Evolutionary conservation across 2,888 invertebrate species (phyloP).

Genomic region (Meteorus cinctellus): DNA sequence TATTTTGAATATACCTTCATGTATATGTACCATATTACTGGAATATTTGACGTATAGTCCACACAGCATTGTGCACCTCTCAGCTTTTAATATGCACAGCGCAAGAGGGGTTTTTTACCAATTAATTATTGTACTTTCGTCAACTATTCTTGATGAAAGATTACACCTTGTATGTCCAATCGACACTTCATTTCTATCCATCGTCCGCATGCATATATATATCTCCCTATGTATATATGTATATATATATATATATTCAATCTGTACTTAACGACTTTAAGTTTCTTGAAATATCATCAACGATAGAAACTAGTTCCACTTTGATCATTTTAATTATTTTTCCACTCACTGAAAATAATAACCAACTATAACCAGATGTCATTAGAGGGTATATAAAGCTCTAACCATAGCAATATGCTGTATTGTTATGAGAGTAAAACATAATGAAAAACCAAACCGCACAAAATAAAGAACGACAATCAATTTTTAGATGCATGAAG

Average conservation of each 20-base stretch:
- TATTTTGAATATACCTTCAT: conserved; percentile 26
- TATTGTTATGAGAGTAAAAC: no score
- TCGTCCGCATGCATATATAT: not conserved
- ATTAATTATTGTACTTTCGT: conserved; percentile 21
- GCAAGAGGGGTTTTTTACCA: not conserved
- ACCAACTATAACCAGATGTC: no score
- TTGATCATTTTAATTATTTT: no score
- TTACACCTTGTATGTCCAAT: not conserved
- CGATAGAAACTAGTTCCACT: no score
- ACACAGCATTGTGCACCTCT: conserved; percentile 63
- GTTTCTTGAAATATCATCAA: no score
- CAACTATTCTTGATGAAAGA: not conserved
- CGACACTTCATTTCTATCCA: not conserved
- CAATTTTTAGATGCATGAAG: not conserved
- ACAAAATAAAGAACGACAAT: not conserved
- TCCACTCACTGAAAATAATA: no score
- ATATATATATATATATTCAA: not conserved
- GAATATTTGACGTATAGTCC: conserved; percentile 63
- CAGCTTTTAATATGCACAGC: conserved; percentile 26
- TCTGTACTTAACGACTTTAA: not conserved
- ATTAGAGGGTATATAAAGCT: no score
- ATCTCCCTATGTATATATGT: not conserved
- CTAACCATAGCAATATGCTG: no score
- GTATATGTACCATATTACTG: conserved; percentile 36
- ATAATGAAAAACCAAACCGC: not conserved